Evolutionary conservation across 1,140 invertebrate genomes (phyloP).

Genomic region (Asbolus verrucosus): DNA sequence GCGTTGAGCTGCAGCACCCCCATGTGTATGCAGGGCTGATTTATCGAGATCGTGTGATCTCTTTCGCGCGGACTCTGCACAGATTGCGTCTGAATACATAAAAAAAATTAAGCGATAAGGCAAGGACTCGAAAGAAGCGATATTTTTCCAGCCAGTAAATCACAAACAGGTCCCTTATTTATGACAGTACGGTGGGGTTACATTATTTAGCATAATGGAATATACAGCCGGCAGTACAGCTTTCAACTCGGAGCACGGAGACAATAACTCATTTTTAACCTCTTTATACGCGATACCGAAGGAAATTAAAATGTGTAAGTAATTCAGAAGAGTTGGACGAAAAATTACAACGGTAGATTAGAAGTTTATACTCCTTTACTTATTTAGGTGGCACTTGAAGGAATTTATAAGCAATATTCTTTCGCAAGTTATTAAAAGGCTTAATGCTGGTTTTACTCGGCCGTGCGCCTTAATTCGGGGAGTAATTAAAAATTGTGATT

Average conservation of each 20-base stretch:
- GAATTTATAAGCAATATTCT: conserved; percentile 7
- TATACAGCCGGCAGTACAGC: conserved; percentile 44
- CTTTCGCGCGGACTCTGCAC: too few relatives aligned
- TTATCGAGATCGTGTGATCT: too few relatives aligned
- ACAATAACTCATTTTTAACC: conserved; percentile 49
- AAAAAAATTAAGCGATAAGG: too few relatives aligned
- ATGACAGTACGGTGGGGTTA: conserved; percentile 44
- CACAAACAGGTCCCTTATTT: conserved; percentile 52
- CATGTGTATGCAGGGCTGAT: conserved; percentile 14
- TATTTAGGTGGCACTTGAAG: conserved; percentile 22
- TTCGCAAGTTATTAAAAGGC: conserved; percentile 28
- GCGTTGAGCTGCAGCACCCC: conserved; percentile 18
- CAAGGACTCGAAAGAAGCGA: conserved; percentile 18
- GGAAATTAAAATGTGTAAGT: conserved; percentile 47
- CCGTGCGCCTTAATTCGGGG: neutral
- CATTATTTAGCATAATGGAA: conserved; percentile 55
- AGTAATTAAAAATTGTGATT: conserved; percentile 27
- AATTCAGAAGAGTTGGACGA: conserved; percentile 29
- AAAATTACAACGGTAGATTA: conserved; percentile 36
- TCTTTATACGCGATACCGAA: conserved; percentile 46
- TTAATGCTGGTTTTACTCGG: conserved; percentile 1
- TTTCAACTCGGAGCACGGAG: conserved; percentile 40
- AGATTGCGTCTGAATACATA: too few relatives aligned
- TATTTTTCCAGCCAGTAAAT: conserved; percentile 49
- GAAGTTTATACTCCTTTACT: conserved; percentile 13